Evolutionary conservation across 2,113 vertebrate genomes (phyloP).

Genomic region (Plecturocebus donacophilus): DNA sequence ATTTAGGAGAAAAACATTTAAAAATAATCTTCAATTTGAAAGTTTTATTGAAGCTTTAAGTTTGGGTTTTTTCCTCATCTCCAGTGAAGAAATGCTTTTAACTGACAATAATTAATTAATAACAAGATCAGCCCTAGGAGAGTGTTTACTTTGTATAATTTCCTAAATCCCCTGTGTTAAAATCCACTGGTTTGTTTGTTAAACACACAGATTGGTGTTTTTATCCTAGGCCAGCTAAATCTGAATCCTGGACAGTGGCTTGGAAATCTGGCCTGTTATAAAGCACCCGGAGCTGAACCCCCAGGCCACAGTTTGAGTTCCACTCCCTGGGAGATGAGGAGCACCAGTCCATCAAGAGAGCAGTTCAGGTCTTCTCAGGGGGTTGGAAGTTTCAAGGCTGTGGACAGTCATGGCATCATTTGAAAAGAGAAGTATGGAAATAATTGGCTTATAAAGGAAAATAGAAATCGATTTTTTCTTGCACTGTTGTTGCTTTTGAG

Average conservation of each 20-base stretch:
- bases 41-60: constrained; percentile 9
- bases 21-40: constrained; percentile 32
- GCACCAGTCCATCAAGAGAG: not conserved
- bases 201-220: constrained; percentile 46
- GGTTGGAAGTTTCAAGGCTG: not conserved
- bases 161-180: constrained; percentile 48
- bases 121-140: constrained; percentile 33
- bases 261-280: not conserved
- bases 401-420: not conserved
- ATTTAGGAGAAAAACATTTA: not conserved
- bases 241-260: not conserved
- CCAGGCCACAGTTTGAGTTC: not conserved
- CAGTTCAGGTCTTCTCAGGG: not conserved
- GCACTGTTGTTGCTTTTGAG: not conserved
- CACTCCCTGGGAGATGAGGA: not conserved
- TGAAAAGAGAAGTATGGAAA: not conserved
- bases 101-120: constrained; percentile 63
- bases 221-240: not conserved
- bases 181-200: constrained; percentile 67
- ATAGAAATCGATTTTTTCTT: not conserved
- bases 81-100: constrained; percentile 31
- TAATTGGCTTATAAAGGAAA: not conserved
- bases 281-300: not conserved
- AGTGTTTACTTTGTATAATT: constrained; percentile 56
- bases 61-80: not conserved